These are phyloP conservation scores for Cotesia chilonis DNA, from an alignment of 1,140 invertebrate species.

Conservation along the genomic window DNA sequence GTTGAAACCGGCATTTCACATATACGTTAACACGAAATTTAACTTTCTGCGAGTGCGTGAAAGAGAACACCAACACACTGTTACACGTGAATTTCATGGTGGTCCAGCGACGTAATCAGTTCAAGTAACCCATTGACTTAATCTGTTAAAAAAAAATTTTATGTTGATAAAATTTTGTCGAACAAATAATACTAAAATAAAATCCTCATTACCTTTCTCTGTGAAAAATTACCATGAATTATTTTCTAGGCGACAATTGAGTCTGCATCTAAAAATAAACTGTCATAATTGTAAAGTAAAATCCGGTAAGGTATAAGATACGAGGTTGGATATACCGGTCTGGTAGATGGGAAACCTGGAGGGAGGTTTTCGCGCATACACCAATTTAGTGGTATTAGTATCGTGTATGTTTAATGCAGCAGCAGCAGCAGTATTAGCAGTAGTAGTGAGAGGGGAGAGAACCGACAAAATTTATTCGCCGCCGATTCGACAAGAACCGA, in stretches of 20 bases:
- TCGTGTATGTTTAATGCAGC: conserved; percentile 40
- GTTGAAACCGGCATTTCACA: conserved; percentile 44
- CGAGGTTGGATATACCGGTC: conserved; percentile 46
- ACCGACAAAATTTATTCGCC: conserved; percentile 52
- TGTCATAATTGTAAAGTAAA: too few species aligned
- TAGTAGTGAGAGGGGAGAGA: conserved; percentile 30
- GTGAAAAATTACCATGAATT: not conserved
- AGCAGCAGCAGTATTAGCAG: conserved; percentile 17
- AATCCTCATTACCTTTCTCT: too few species aligned
- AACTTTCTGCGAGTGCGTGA: conserved; percentile 39
- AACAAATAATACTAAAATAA: too few species aligned
- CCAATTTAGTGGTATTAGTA: too few species aligned
- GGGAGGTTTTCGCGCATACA: conserved; percentile 41
- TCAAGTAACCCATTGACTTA: conserved; percentile 13
- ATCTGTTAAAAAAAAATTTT: too few species aligned
- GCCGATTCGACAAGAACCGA: conserved; percentile 50
- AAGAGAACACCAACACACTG: conserved; percentile 35
- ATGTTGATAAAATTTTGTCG: too few species aligned
- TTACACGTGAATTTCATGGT: conserved; percentile 30
- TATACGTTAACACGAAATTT: conserved; percentile 31
- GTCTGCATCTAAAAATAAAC: not conserved
- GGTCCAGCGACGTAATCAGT: conserved; percentile 32
- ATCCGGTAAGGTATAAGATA: conserved; percentile 28
- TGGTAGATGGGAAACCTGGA: conserved; percentile 40
- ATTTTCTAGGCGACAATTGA: not conserved